Evolutionary conservation across 2,797 vertebrate species (phyloP), one percentile per base, ranked within the genome.

Genomic region (Scarus forsteni): DNA sequence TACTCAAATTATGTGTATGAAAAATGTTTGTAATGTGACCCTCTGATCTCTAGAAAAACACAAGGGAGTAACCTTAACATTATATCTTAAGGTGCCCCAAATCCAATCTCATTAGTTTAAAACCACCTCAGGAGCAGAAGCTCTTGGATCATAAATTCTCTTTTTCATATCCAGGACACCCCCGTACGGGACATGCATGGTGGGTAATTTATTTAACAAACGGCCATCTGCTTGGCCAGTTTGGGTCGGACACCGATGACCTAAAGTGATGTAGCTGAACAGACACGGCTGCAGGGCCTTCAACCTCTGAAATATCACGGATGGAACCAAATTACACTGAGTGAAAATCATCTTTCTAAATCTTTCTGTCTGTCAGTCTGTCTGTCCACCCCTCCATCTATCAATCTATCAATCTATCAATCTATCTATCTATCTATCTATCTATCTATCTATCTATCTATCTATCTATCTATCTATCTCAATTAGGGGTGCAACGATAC

Each of bases 191-290:
- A 69, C 51, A 62, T 68, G 63, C 57, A 66, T 66, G 68, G 63
- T 79, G 74, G 76, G 69, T 86, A 77, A 88, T 89, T 84, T 88
- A 86, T 87, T 88, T 49, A 81, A 84, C 83, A 88, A 89, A 88
- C 80, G 38, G 75, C 87, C 89, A 91, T 93, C 88, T 92, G 90
- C 64, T 77, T 73, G 71, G 65, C 66, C 77, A 85, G 80, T 87
- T 78, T 83, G 79, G 70, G 56, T 52, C 76, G 70, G 63, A 67
- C 72, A 77, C 60, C 68, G 66, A 49, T 81, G 82, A 81, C 75
- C 72, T 72, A 58, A 61, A 77, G 79, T 76, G 68, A 62, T 65
- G 66, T 60, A 72, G 80, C 16, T 60, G 59, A 80, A 54, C 40
- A 55, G 18, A 44, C 59, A 68, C 68, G 42, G 49, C 48, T 60